These are phyloP conservation scores for Tetranychus truncatus DNA, from an alignment of 2,888 invertebrate genomes.

Conservation along the genomic window DNA sequence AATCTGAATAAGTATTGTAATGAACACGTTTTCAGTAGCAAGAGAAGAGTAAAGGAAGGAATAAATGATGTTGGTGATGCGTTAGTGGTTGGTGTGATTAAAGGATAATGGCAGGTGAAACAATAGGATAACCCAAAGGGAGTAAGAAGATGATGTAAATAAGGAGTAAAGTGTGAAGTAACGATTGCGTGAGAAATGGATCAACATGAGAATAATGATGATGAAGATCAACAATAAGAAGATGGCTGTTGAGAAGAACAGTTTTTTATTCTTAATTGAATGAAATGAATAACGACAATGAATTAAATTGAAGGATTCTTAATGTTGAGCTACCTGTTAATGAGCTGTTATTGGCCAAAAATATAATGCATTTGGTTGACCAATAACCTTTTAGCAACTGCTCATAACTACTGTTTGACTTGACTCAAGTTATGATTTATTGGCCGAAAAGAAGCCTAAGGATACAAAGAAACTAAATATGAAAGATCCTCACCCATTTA, in stretches of 20 bases:
- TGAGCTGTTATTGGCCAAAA: not conserved
- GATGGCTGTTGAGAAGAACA: not conserved
- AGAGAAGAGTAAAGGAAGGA: not conserved
- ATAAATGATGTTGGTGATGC: not conserved
- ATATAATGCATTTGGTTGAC: not conserved
- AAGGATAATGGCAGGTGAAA: not conserved
- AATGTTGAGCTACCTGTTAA: not conserved
- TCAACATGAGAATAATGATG: not conserved
- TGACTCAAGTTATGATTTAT: no score
- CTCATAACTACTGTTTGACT: not conserved
- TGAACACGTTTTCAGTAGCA: not conserved
- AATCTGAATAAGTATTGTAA: no score
- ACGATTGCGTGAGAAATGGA: not conserved
- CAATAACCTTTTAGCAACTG: not conserved
- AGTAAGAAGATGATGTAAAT: not conserved
- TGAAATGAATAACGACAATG: not conserved
- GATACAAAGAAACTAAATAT: no score
- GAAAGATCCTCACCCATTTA: no score
- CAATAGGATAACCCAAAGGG: not conserved
- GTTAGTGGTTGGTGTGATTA: not conserved
- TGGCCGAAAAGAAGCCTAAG: no score
- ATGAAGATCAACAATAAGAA: not conserved
- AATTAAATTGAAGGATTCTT: not conserved
- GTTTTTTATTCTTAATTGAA: not conserved
- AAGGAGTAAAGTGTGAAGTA: not conserved